Base-by-base conservation (phyloP, 2,888 invertebrate genomes). In the Amphiduros pacificus region DNA sequence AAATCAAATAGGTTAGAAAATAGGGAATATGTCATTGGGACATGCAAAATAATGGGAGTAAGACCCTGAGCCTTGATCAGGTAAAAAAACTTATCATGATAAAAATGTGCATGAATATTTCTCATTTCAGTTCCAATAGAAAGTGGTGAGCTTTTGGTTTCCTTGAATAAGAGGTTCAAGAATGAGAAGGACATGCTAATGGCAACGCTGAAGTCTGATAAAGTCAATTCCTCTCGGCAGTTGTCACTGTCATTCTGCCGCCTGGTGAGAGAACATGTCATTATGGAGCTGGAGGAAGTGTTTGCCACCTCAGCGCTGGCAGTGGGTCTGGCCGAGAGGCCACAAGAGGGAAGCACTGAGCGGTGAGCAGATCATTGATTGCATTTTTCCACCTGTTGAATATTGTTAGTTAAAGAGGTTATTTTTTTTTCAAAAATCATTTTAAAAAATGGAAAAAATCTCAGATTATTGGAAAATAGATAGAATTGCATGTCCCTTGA, bases 261-360 rank as follows among this genome's bases (percentile, higher is more conserved):
- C 20, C 63, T 77, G 17, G 65, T 67, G 52, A 61, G 72, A 28
- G 75, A 77, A 66, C 61, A 69, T 9, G 31, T 67, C 6, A 55
- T 75, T 24, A 57, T 73, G 11, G 65, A 66, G 28, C 68, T 71
- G 24, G 75, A 75, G 57, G 64, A 49, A 1, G 62, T 58, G 14
- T 71, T 76, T 50, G 59, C 63, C 24, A 50, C 67, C n/a, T 68
- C 72, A 29, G 69, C 74, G n/a, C 59, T 74, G 5, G 69, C 72
- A 28, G 71, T 73, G 20, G 77, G 77, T 1, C 58, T 77, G 31
- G 73, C 72, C n/a, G 77, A 77, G 61, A 61, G 77, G 55, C 59
- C 61, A 9, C 75, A 44, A 11, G 17, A 17, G 11, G 17, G 17
- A 11, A 36, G 9, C 36, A 9, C 9, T 36, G 36, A 9, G 9